Base-by-base conservation (phyloP, 2,888 invertebrate genomes). In the Myopa tessellatipennis region DNA sequence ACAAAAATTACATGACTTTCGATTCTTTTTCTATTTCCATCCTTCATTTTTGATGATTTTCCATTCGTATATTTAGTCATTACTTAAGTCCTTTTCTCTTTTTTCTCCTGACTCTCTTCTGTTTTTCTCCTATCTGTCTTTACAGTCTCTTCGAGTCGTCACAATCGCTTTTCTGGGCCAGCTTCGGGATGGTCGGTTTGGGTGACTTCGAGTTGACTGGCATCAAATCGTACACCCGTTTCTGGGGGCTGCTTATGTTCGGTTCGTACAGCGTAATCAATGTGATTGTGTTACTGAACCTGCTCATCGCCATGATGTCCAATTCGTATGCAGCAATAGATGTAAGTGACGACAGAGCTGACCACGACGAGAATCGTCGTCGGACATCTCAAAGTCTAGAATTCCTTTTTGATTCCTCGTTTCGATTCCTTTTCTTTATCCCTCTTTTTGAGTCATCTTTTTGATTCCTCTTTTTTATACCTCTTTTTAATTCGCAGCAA, bases 281-380 rank as follows among this genome's bases (percentile, higher is more conserved):
- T 87, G 95, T 98, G 82, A 96, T 98, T 86, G 98, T 98, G 16
- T 90, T 98, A 61, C 90, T 98, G 83, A 98, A 98, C 89, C 93
- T 98, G 79, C 94, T 98, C 81, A 98, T 98, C 86, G 98, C 98
- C 83, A 98, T 98, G 98, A 98, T 98, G 97, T 97, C 96, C 84
- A 98, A 97, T 90, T 97, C 97, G 2, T 98, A 96, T 87, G 95
- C 97, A 70, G 93, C 95, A 90, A 98, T 98, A 85, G 94, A 94
- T 87, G 98, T 97, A 90, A 93, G 85, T 34, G 36, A 36, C 12
- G 45, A 45, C 3, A 10, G 6, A 6, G 7, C 0, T 45, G 7
- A 45, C 6, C 45, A 26, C 26, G 26, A 26, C 26, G 26, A 26
- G 26, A 26, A 26, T 36, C 8, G 45, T 16, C 18, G 4, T 36